These are phyloP conservation scores for Disparrhopalites patrizii DNA, from an alignment of 2,888 invertebrate species.

Conservation along the genomic window DNA sequence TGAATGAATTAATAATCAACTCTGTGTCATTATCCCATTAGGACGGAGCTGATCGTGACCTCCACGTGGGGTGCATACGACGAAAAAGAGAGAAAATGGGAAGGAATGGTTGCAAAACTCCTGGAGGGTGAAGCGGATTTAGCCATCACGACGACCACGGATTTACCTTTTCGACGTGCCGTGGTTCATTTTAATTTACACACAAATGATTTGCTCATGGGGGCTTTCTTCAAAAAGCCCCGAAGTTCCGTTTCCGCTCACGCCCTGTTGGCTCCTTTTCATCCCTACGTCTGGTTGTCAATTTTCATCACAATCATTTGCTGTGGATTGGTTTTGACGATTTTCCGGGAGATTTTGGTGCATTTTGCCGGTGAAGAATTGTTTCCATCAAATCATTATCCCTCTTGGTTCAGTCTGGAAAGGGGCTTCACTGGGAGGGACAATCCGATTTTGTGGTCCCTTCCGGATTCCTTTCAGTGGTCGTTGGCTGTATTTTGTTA, in stretches of 20 bases:
- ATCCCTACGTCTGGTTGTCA: slow-evolving; percentile 25
- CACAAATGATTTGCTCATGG: slow-evolving; percentile 28
- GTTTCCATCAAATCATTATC: too few species aligned
- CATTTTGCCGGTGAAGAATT: background rate
- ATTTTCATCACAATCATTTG: background rate
- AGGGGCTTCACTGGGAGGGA: too few species aligned
- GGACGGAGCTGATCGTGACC: slow-evolving; percentile 11
- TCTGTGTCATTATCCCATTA: too few species aligned
- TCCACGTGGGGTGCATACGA: slow-evolving; percentile 33
- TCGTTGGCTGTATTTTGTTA: slow-evolving; percentile 23
- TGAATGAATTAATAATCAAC: too few species aligned
- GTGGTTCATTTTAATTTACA: slow-evolving; percentile 38
- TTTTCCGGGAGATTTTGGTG: slow-evolving; percentile 7
- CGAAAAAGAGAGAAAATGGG: slow-evolving; percentile 22
- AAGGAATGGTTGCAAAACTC: slow-evolving; percentile 36
- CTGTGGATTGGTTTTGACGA: background rate
- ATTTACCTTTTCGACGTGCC: slow-evolving; percentile 30
- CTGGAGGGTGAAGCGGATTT: slow-evolving; percentile 30
- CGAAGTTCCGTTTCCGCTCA: background rate
- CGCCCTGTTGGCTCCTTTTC: slow-evolving; percentile 31
- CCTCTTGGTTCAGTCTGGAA: too few species aligned
- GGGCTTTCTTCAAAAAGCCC: slow-evolving; percentile 32
- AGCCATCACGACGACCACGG: slow-evolving; percentile 32
- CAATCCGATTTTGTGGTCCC: slow-evolving; percentile 15
- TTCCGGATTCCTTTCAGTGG: slow-evolving; percentile 29